Conservation (phyloP, 2,888 invertebrate species). For the Synergus laeviventris region DNA sequence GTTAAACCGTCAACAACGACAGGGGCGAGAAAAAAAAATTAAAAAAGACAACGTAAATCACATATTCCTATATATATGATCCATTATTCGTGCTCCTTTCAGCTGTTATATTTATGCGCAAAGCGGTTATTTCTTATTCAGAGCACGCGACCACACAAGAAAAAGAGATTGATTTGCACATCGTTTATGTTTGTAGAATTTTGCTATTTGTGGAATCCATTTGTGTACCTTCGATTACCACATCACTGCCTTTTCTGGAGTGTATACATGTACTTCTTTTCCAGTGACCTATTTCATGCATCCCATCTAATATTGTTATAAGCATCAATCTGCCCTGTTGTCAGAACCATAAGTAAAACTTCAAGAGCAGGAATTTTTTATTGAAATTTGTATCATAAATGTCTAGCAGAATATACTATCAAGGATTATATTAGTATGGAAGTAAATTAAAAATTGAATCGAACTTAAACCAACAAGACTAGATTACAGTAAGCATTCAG, state of each 20-base stretch:
- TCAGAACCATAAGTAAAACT: conserved; percentile 21
- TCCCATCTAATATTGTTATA: conserved; percentile 36
- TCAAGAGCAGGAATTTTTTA: background rate
- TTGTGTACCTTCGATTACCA: conserved; percentile 62
- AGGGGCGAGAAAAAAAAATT: background rate
- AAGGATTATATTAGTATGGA: background rate
- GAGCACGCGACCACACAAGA: conserved; percentile 59
- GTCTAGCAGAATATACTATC: background rate
- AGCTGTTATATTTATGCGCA: conserved; percentile 59
- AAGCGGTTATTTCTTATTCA: conserved; percentile 66
- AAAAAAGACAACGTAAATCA: conserved; percentile 13
- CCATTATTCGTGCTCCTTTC: conserved; percentile 33
- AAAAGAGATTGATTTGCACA: conserved; percentile 63
- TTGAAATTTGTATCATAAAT: background rate
- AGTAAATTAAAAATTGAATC: too few species aligned
- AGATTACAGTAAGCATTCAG: too few species aligned
- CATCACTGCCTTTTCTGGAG: conserved; percentile 46
- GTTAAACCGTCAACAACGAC: too few species aligned
- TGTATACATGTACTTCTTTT: conserved; percentile 26
- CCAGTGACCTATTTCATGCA: conserved; percentile 44
- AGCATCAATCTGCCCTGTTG: conserved; percentile 42
- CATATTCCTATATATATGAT: background rate
- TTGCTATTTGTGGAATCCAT: conserved; percentile 66
- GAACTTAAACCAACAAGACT: too few species aligned
- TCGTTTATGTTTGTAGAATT: conserved; percentile 60